phyloP scores from a whole-genome alignment of 2,888 invertebrate species.

The Terebella lapidaria region DNA sequence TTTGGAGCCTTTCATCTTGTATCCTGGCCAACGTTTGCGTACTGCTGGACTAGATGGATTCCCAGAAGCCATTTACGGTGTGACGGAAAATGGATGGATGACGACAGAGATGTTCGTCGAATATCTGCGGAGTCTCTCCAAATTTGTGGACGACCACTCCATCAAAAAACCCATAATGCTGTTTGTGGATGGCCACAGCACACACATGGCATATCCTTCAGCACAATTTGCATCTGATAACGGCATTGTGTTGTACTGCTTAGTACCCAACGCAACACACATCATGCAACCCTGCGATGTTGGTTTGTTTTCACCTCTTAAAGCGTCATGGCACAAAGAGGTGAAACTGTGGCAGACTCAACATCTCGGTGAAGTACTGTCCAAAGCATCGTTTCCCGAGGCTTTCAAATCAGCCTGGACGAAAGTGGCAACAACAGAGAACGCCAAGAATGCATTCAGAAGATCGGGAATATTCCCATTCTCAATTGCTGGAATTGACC shows the following conservation, averaged over 20 bases:
- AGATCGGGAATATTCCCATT: background rate
- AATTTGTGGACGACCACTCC: background rate
- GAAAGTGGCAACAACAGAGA: background rate
- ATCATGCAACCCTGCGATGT: conserved; percentile 1
- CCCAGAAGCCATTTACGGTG: background rate
- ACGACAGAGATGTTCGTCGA: background rate
- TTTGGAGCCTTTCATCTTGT: background rate
- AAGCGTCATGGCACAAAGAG: background rate
- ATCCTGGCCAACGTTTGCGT: background rate
- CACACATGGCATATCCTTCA: background rate
- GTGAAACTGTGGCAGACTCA: background rate
- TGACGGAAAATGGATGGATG: background rate
- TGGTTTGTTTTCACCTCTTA: background rate
- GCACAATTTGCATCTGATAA: background rate
- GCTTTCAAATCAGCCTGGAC: background rate
- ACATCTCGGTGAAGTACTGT: background rate
- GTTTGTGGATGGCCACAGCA: conserved; percentile 1
- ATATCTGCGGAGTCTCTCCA: background rate
- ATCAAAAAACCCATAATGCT: background rate
- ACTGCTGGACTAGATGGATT: background rate
- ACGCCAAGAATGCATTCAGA: background rate
- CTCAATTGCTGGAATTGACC: too few species aligned
- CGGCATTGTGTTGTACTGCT: background rate
- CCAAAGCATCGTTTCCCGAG: background rate
- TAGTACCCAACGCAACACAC: background rate